Percentiles rank a stretch among this genome's conserved stretches.
phyloP scores from a whole-genome alignment of 2,113 vertebrate species.

The Eidolon helvum region DNA sequence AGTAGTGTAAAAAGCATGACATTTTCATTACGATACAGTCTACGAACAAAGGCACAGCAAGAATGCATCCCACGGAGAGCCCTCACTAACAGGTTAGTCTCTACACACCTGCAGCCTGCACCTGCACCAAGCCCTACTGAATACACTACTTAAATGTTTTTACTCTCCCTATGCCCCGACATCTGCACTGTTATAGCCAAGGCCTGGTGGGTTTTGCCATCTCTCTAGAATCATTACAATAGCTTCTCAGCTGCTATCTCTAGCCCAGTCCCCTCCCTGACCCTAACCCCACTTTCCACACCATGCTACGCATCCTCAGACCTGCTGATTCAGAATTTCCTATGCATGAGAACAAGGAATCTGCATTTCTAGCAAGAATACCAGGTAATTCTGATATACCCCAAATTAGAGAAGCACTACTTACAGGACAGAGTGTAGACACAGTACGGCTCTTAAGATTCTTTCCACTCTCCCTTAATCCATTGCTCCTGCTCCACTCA shows the following conservation, averaged over 20 bases:
- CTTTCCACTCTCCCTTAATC: no score
- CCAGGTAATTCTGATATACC: background rate
- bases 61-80: fast-evolving
- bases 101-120: background rate
- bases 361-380: background rate
- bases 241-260: background rate
- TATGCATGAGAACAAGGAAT: background rate
- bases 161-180: fast-evolving
- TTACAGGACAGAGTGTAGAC: background rate
- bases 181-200: background rate
- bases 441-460: background rate
- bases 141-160: background rate
- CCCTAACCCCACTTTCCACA: background rate
- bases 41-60: background rate
- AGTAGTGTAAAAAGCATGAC: background rate
- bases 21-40: background rate
- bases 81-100: background rate
- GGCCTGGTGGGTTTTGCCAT: no score
- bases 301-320: background rate
- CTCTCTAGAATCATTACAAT: background rate
- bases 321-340: background rate
- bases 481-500: background rate
- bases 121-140: background rate
- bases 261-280: background rate
- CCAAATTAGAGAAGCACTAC: background rate